phyloP scores from a whole-genome alignment of 2,113 vertebrate species.

The Anhinga anhinga region DNA sequence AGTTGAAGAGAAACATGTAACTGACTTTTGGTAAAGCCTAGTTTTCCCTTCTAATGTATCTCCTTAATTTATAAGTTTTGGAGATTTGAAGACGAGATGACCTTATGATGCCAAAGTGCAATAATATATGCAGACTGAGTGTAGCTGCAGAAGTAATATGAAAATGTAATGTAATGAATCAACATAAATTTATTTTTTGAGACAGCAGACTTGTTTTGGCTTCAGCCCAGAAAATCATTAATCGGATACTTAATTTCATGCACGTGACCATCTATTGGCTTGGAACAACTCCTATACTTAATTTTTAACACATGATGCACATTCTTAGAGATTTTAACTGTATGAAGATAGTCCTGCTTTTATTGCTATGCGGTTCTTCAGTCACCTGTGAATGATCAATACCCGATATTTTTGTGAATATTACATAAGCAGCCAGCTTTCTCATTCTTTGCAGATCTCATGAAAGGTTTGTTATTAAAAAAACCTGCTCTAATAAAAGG shows the following conservation, averaged over 20 bases:
- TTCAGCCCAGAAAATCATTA: background rate
- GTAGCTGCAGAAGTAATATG: background rate
- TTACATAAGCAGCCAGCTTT: background rate
- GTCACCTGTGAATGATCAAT: background rate
- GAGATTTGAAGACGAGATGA: background rate
- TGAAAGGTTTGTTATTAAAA: background rate
- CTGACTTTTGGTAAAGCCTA: background rate
- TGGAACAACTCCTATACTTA: background rate
- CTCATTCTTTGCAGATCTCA: background rate
- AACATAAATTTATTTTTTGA: background rate
- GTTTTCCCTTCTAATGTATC: background rate
- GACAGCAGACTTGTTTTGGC: background rate
- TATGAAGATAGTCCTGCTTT: background rate
- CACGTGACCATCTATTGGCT: background rate
- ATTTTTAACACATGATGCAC: background rate
- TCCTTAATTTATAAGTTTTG: background rate
- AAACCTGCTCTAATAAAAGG: background rate
- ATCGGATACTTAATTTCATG: background rate
- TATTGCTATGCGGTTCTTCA: background rate
- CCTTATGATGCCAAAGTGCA: background rate
- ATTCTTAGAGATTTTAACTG: background rate
- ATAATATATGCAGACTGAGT: background rate
- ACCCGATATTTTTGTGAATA: background rate
- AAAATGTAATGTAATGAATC: background rate
- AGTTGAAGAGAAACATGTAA: background rate